Percentiles rank a stretch among this genome's conserved stretches.
Conservation (phyloP, 2,888 invertebrate genomes). For the Isoperla grammatica region DNA sequence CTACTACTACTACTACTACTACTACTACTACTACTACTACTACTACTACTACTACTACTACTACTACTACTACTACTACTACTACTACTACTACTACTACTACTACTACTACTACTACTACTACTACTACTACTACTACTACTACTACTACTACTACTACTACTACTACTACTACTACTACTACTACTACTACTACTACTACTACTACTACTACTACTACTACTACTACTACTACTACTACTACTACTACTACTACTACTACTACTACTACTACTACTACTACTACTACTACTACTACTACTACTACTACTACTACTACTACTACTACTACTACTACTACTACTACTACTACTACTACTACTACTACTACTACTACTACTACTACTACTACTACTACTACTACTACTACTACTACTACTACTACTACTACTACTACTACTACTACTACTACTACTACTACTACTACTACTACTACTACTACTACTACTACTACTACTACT, state of each 20-base stretch:
- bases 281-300: slow-evolving; percentile 3
- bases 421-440: background rate
- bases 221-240: background rate
- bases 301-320: slow-evolving; percentile 4
- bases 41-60: background rate
- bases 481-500: background rate
- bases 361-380: slow-evolving; percentile 4
- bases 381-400: background rate
- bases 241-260: background rate
- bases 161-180: background rate
- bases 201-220: background rate
- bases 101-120: background rate
- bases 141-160: background rate
- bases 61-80: background rate
- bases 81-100: background rate
- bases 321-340: slow-evolving; percentile 1
- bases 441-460: background rate
- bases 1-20: background rate
- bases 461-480: background rate
- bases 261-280: slow-evolving; percentile 6
- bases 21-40: background rate
- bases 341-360: slow-evolving; percentile 6
- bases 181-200: background rate
- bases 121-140: background rate
- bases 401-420: background rate